phyloP scores from a whole-genome alignment of 2,113 vertebrate genomes.

The Nothobranchius furzeri region DNA sequence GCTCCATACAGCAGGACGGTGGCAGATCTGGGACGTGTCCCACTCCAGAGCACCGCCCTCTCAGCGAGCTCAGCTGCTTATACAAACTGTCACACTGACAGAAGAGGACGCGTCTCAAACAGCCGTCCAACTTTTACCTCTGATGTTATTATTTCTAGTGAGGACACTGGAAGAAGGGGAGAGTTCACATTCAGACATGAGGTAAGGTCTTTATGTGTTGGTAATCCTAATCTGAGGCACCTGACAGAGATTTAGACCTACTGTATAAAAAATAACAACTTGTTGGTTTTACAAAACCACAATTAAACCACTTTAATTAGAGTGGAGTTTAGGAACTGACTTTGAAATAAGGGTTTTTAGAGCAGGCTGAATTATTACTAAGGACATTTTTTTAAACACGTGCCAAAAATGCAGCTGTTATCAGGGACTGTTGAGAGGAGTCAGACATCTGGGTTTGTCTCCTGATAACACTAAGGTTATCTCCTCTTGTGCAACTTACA shows the following conservation, averaged over 20 bases:
- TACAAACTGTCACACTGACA: slow-evolving; percentile 31
- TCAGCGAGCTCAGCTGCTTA: not conserved
- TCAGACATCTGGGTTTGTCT: slow-evolving; percentile 28
- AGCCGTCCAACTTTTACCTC: not conserved
- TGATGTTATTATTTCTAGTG: not conserved
- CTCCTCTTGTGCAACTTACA: slow-evolving; percentile 7
- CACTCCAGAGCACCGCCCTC: slow-evolving; percentile 56
- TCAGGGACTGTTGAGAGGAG: slow-evolving; percentile 2
- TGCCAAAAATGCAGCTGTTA: slow-evolving; percentile 3
- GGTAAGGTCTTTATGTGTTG: slow-evolving; percentile 21
- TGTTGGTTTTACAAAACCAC: not conserved
- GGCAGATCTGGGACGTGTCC: slow-evolving; percentile 38
- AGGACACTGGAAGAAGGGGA: not conserved
- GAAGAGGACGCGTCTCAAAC: slow-evolving; percentile 11
- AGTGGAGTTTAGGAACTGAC: not conserved
- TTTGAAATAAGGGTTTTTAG: not conserved
- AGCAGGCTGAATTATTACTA: not conserved
- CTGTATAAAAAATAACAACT: not conserved
- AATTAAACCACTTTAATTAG: not conserved
- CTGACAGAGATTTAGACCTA: slow-evolving; percentile 20
- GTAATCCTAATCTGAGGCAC: slow-evolving; percentile 14
- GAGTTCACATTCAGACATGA: slow-evolving; percentile 1
- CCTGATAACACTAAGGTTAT: slow-evolving; percentile 31
- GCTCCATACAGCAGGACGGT: slow-evolving; percentile 13
- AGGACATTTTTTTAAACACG: slow-evolving; percentile 1